Conservation (phyloP, 2,797 vertebrate genomes). For the Eulemur mongoz region DNA sequence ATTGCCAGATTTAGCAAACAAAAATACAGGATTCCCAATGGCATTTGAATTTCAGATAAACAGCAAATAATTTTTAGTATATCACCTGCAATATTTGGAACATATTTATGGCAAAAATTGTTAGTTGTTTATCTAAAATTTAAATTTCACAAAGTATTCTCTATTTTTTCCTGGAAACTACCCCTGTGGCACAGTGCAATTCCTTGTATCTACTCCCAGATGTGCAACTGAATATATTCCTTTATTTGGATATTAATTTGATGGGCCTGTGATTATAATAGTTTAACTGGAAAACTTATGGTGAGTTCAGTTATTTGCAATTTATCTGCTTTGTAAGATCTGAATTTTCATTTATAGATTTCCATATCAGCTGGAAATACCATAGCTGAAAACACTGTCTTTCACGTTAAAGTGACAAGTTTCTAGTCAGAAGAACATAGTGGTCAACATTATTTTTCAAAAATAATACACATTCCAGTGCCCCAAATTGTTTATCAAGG, state of each 20-base stretch:
- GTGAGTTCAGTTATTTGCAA: background rate
- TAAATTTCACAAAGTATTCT: background rate
- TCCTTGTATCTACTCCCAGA: background rate
- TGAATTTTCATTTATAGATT: background rate
- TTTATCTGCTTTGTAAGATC: background rate
- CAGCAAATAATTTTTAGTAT: background rate
- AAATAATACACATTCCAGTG: background rate
- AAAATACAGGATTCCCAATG: background rate
- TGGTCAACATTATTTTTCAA: background rate
- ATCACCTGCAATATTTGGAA: background rate
- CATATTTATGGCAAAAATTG: background rate
- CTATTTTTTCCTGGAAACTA: background rate
- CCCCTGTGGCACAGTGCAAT: background rate
- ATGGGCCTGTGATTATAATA: background rate
- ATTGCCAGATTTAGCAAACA: background rate
- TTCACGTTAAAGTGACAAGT: background rate
- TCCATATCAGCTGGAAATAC: background rate
- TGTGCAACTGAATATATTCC: background rate
- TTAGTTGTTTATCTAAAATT: background rate
- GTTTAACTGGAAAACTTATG: background rate
- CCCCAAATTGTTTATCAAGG: background rate
- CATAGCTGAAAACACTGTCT: background rate
- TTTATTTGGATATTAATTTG: slow-evolving; percentile 11
- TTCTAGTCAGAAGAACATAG: background rate
- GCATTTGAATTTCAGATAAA: background rate